Evolutionary conservation across 2,888 invertebrate genomes (phyloP), one percentile per base, ranked within the genome.

Genomic region (Ligdia adustata): DNA sequence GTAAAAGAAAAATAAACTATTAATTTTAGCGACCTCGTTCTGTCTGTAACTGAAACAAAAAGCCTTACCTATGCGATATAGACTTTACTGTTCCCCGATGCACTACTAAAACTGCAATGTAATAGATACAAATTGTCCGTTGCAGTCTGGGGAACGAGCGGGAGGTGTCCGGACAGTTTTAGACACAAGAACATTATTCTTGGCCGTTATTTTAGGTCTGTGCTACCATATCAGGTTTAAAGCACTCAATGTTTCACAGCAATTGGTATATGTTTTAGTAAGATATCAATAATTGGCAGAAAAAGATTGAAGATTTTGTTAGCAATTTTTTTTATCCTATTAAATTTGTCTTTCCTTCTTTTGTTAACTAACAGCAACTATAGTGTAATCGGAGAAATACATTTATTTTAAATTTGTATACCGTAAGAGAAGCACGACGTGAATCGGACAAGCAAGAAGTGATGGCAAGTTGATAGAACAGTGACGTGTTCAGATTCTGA

Each of bases 21-120:
- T 22, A n/a, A 34, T 22, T 20, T 22, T 22, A 1, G 7, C 9
- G 4, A 28, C 5, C 24, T 43, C 6, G 13, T 5, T 20, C 22
- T 16, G 14, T 7, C 9, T 3, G 9, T 12, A 27, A 35, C 26
- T 12, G 16, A 27, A 27, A 11, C 15, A 37, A 16, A 27, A 16
- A 4, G 4, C 22, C 22, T 13, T 34, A 15, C 24, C 26, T 2
- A 9, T 3, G 7, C 2, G 6, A 9, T n/a, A 3, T 28, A 16
- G 9, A 37, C 0, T 26, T 9, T 22, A 18, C 9, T 29, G 14
- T n/a, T 29, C 33, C n/a, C 15, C 26, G 27, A 7, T 18, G 37
- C 41, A 37, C 20, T 18, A 32, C 9, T 47, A 41, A 47, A 41
- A 33, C 12, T 42, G 42, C 48, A 42, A 31, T 28, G 32, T 20